These are phyloP conservation scores for Poeciliopsis prolifica DNA, from an alignment of 2,113 vertebrate species.

Conservation along the genomic window DNA sequence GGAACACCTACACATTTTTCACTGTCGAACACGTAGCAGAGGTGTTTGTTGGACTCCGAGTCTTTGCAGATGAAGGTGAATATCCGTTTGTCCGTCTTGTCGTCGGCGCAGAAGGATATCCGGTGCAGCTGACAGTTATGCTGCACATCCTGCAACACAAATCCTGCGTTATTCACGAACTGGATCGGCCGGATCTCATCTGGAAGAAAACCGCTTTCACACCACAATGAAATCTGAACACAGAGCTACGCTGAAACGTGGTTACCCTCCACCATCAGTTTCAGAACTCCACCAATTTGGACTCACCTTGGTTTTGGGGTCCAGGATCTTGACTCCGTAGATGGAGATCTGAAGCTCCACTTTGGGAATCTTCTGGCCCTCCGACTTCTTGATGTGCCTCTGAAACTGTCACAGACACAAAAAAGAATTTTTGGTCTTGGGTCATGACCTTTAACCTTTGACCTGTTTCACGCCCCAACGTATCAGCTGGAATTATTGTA, in stretches of 20 bases:
- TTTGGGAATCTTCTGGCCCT: constrained; percentile 96
- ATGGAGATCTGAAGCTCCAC: constrained; percentile 98
- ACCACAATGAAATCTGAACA: too few relatives aligned
- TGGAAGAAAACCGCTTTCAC: too few relatives aligned
- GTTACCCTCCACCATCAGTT: neutral
- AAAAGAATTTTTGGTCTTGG: neutral
- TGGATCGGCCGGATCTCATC: too few relatives aligned
- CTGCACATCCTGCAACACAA: constrained; percentile 88
- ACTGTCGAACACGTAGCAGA: constrained; percentile 99
- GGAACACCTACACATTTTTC: constrained; percentile 95
- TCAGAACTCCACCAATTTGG: too few relatives aligned
- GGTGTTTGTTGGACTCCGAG: constrained; percentile 96
- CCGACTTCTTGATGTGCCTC: constrained; percentile 98
- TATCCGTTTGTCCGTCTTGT: constrained; percentile 99
- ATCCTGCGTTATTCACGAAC: neutral
- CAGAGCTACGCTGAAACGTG: too few relatives aligned
- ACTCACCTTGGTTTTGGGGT: constrained; percentile 94
- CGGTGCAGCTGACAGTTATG: constrained; percentile 97
- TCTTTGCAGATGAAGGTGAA: constrained; percentile 99
- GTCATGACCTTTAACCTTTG: neutral
- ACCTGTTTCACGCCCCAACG: too few relatives aligned
- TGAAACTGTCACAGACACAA: constrained; percentile 84
- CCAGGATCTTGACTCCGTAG: constrained; percentile 97
- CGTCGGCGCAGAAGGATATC: constrained; percentile 99
- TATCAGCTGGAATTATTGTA: too few relatives aligned